Conservation (phyloP, 2,113 vertebrate genomes). For the Setophaga kirtlandii region DNA sequence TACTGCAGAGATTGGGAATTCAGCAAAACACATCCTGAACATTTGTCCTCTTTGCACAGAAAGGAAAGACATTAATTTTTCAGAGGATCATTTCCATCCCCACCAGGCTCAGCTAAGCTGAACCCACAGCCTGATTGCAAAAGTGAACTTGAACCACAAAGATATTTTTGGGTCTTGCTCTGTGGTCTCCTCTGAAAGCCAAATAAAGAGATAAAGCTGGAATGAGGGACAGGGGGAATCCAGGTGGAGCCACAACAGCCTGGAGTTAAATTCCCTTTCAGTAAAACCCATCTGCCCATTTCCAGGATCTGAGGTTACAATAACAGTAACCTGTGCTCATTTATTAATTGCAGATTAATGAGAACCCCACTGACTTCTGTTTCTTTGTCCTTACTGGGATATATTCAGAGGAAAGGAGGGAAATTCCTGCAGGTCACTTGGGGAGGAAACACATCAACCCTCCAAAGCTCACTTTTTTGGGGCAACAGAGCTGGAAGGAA, state of each 20-base stretch:
- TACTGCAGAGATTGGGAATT: background rate
- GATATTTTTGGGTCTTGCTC: background rate
- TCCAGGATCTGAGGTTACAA: background rate
- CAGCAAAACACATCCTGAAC: background rate
- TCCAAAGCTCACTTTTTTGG: background rate
- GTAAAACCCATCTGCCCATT: background rate
- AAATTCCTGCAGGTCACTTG: background rate
- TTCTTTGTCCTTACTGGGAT: background rate
- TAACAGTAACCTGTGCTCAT: background rate
- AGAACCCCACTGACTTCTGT: background rate
- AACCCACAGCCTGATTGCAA: background rate
- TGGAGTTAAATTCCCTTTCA: background rate
- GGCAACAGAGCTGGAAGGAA: background rate
- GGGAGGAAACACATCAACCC: background rate
- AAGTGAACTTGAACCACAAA: background rate
- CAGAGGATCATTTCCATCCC: background rate
- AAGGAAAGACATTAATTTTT: slow-evolving; percentile 1
- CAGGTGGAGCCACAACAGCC: background rate
- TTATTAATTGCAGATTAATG: background rate
- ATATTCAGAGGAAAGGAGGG: background rate
- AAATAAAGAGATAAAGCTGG: background rate
- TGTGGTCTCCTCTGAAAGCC: background rate
- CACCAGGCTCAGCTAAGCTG: background rate
- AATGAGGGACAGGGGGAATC: background rate
- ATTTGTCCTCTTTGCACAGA: background rate